A percentile compares a stretch with the other conserved stretches of the same genome.
These are phyloP conservation scores for Sebastes dallii DNA, from an alignment of 2,797 vertebrate genomes.

Conservation along the genomic window DNA sequence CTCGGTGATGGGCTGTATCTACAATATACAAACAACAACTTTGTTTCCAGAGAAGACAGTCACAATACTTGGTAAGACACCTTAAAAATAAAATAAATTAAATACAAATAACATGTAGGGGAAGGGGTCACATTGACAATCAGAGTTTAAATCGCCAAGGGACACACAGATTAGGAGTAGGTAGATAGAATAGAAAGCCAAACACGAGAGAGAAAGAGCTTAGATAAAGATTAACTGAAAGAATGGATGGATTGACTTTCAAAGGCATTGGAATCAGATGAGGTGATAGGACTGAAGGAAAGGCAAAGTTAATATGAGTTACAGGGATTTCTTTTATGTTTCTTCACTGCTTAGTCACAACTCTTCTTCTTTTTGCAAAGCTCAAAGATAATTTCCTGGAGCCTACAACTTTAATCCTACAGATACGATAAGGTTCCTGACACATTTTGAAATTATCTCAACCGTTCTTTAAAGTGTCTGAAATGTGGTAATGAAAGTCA, in stretches of 20 bases:
- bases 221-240: slow-evolving; percentile 33
- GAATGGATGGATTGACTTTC: slow-evolving; percentile 42
- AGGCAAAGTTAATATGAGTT: slow-evolving; percentile 22
- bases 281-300: slow-evolving; percentile 28
- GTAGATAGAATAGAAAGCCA: background rate
- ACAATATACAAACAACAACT: background rate
- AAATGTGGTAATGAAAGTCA: slow-evolving; percentile 46
- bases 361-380: slow-evolving; percentile 13
- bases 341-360: slow-evolving; percentile 30
- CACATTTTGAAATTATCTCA: slow-evolving; percentile 37
- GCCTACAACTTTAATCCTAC: slow-evolving; percentile 52
- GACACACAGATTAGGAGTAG: background rate
- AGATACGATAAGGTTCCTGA: slow-evolving; percentile 48
- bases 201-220: slow-evolving; percentile 21
- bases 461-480: slow-evolving; percentile 14
- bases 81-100: background rate
- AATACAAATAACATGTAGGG: background rate
- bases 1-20: slow-evolving; percentile 2
- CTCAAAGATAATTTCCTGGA: slow-evolving; percentile 51
- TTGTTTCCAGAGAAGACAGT: background rate
- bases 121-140: background rate
- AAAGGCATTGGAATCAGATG: slow-evolving; percentile 43
- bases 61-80: background rate
- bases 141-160: background rate
- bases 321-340: slow-evolving; percentile 41